Evolutionary conservation across 2,797 vertebrate genomes (phyloP).

Genomic region (Nyctalus aviator): DNA sequence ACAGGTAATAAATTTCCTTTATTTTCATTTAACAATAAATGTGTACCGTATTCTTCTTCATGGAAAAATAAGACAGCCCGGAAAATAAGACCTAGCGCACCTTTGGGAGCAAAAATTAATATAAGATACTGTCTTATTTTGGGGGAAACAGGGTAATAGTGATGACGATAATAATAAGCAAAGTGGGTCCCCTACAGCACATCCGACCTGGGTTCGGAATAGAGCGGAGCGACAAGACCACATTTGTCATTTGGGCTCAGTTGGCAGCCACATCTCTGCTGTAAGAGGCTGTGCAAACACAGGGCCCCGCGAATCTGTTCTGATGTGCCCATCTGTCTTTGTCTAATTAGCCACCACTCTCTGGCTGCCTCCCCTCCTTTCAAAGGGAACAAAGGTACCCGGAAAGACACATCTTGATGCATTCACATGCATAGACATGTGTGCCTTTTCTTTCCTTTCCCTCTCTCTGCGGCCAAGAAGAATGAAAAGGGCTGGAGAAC

Average conservation of each 20-base stretch:
- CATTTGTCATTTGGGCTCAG: background rate
- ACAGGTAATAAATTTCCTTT: too few relatives aligned
- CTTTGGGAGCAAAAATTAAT: too few relatives aligned
- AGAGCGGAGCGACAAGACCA: background rate
- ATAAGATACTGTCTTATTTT: too few relatives aligned
- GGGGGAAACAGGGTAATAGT: background rate
- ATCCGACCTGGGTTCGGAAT: background rate
- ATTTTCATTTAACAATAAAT: too few relatives aligned
- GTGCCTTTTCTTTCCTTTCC: background rate
- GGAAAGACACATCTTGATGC: slow-evolving; percentile 54
- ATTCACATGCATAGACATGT: slow-evolving; percentile 58
- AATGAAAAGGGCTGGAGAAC: slow-evolving; percentile 45
- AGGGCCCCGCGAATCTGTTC: background rate
- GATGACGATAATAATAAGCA: background rate
- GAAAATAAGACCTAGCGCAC: too few relatives aligned
- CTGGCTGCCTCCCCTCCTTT: slow-evolving; percentile 44
- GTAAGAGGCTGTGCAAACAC: background rate
- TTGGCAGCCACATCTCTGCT: background rate
- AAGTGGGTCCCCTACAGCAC: background rate
- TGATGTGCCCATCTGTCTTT: slow-evolving; percentile 37
- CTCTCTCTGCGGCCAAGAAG: background rate
- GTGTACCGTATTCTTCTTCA: too few relatives aligned
- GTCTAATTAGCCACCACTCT: background rate
- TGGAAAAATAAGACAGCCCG: too few relatives aligned
- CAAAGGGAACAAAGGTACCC: slow-evolving; percentile 43